Evolutionary conservation across 2,888 invertebrate species (phyloP).

Genomic region (Lasioglossum leucozonium): DNA sequence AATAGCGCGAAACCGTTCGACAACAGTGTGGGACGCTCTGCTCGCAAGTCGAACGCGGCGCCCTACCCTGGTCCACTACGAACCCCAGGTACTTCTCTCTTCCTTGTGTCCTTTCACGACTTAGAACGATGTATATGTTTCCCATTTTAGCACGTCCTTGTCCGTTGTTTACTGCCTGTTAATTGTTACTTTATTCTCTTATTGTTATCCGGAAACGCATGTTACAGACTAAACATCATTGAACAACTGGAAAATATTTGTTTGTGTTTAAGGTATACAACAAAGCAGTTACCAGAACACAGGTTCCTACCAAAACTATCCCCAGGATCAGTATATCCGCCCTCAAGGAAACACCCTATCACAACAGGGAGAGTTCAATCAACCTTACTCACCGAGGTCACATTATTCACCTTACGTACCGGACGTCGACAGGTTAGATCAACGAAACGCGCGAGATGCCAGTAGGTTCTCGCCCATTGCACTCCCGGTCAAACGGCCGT

Average conservation of each 20-base stretch:
- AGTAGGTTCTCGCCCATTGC: background rate
- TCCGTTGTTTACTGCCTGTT: background rate
- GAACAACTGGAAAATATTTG: background rate
- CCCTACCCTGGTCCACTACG: constrained; percentile 62
- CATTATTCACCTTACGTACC: constrained; percentile 85
- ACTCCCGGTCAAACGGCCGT: background rate
- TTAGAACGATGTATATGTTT: constrained; percentile 3
- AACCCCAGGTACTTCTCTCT: constrained; percentile 60
- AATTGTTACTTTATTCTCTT: background rate
- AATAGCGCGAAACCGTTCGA: constrained; percentile 59
- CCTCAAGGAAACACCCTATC: constrained; percentile 81
- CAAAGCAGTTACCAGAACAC: constrained; percentile 83
- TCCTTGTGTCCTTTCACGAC: constrained; percentile 58
- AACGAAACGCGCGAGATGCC: background rate
- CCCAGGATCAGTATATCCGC: constrained; percentile 85
- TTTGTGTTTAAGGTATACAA: constrained; percentile 83
- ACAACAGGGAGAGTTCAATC: constrained; percentile 84
- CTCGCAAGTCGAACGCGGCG: constrained; percentile 60
- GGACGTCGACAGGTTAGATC: constrained; percentile 81
- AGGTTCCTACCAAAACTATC: constrained; percentile 85
- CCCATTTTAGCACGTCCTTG: background rate
- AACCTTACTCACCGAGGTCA: constrained; percentile 84
- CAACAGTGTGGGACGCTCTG: constrained; percentile 59
- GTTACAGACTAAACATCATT: background rate
- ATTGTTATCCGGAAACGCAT: constrained; percentile 5